These are phyloP conservation scores for Nudaria mundana DNA, from an alignment of 2,888 invertebrate species.

Conservation along the genomic window DNA sequence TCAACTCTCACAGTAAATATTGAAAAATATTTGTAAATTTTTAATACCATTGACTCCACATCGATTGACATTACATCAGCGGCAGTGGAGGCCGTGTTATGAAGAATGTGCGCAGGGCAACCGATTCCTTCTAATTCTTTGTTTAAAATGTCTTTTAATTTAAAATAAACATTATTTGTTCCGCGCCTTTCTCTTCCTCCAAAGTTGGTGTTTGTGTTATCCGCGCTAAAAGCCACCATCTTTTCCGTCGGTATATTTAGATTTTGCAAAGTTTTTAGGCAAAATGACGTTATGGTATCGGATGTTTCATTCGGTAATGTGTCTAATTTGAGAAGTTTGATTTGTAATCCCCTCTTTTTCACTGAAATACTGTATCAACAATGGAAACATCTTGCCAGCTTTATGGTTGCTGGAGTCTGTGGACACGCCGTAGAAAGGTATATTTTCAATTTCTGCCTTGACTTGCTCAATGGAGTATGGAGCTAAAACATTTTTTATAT, in stretches of 20 bases:
- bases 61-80: background rate
- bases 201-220: background rate
- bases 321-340: too few species aligned
- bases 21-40: background rate
- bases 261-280: background rate
- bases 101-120: background rate
- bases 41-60: background rate
- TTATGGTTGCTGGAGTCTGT: too few species aligned
- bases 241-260: background rate
- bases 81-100: background rate
- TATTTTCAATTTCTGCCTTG: too few species aligned
- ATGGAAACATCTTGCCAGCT: too few species aligned
- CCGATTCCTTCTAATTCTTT: background rate
- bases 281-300: too few species aligned
- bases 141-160: background rate
- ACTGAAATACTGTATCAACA: too few species aligned
- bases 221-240: background rate
- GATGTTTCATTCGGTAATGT: too few species aligned
- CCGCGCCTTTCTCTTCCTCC: background rate
- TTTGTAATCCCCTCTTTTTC: too few species aligned
- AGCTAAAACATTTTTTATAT: too few species aligned
- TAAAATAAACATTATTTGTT: background rate
- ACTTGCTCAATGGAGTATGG: too few species aligned
- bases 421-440: too few species aligned
- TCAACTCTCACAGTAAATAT: background rate